Evolutionary conservation across 2,113 vertebrate species (phyloP), one percentile per base, ranked within the genome.

Genomic region (Cavia porcellus): DNA sequence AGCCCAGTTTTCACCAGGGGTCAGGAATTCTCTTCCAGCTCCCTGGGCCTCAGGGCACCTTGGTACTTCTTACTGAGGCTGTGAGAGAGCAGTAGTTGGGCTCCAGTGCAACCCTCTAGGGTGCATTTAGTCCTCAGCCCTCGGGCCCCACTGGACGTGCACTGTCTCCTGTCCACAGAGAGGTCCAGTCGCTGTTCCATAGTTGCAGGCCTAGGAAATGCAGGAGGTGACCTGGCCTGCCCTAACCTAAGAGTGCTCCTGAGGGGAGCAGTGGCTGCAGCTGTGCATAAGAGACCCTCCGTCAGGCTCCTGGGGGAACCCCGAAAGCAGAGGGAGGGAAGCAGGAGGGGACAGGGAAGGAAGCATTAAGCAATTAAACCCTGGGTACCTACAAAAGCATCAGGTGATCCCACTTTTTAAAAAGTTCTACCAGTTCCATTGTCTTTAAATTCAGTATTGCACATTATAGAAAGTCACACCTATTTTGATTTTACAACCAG

Each of bases 391-490:
- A 0, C 38, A 57, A 57, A 85, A 42, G 42, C 24, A 32, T 86
- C 74, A n/a, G 30, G 42, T 70, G 59, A 82, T 13, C 38, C 45
- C 15, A 11, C 70, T 87, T 90, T 74, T 85, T 72, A 62, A 14
- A n/a, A 86, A 90, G 25, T 83, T 89, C 52, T 72, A 0, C 62
- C 45, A n/a, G 7, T 90, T 93, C 52, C 61, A 70, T 84, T 89
- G 95, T 90, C 87, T 92, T 90, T 68, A 74, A 84, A 59, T 24
- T 72, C 45, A 59, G 66, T 28, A 24, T 66, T 68, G 87, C 52
- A 57, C 19, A 7, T 86, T 66, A 25, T 47, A 50, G 82, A 96
- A 94, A 89, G 57, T 15, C 25, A 75, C 24, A 13, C 57, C 3
- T 72, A 7, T 86, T 84, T 95, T 82, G 28, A 88, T 14, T 35